These are phyloP conservation scores for Artemisiospiza belli DNA, from an alignment of 2,113 vertebrate genomes.

Conservation along the genomic window DNA sequence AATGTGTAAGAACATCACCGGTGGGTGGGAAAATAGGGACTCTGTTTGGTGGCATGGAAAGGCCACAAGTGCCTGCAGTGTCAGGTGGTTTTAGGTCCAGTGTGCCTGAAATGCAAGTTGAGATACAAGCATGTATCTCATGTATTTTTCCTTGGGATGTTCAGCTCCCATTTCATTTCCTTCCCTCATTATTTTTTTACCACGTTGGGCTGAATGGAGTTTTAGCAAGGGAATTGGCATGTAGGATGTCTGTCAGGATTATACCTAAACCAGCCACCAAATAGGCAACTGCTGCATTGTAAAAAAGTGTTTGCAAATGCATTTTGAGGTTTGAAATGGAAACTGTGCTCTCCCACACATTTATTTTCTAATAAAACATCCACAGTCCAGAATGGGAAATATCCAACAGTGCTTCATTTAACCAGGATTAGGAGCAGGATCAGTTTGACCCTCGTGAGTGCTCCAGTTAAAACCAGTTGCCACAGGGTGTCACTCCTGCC, in stretches of 20 bases:
- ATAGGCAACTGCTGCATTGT: neutral
- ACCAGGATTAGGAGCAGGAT: neutral
- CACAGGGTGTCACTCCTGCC: constrained; percentile 57
- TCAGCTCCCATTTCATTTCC: neutral
- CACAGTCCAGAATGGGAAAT: neutral
- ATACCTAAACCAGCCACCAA: neutral
- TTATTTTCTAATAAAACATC: neutral
- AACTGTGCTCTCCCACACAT: neutral
- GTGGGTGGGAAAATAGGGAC: neutral
- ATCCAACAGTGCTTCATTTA: neutral
- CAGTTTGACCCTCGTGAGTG: fast-evolving
- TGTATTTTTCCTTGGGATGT: neutral
- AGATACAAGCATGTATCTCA: neutral
- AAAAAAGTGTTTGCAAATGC: neutral
- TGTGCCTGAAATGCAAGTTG: too few species aligned
- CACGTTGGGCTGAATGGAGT: neutral
- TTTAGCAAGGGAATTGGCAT: neutral
- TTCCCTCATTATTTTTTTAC: neutral
- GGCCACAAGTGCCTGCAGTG: neutral
- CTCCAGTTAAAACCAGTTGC: neutral
- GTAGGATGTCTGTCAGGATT: neutral
- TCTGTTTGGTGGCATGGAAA: neutral
- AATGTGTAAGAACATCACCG: neutral
- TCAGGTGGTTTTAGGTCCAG: neutral
- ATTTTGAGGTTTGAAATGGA: neutral